A percentile compares a stretch with the other conserved stretches of the same genome.
Conservation (phyloP, 2,888 invertebrate species). For the Pseudoips prasinana region DNA sequence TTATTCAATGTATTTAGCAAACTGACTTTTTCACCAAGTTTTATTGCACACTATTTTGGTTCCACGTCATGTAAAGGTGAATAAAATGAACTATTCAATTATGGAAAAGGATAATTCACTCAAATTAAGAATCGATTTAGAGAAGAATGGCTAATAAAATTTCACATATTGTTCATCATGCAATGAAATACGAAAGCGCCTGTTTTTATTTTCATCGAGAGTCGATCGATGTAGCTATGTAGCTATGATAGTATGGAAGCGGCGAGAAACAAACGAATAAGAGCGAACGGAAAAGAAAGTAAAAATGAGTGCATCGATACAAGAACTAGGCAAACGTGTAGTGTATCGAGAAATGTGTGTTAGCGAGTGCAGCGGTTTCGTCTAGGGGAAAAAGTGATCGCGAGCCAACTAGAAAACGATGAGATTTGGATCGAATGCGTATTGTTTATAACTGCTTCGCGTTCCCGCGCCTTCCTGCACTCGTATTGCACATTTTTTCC, state of each 20-base stretch:
- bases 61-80: too few species aligned
- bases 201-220: conserved; percentile 50
- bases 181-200: conserved; percentile 31
- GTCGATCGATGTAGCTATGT: conserved; percentile 21
- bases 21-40: too few species aligned
- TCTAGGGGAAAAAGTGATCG: conserved; percentile 71
- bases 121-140: too few species aligned
- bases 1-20: too few species aligned
- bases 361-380: conserved; percentile 60
- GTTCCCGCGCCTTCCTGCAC: conserved; percentile 60
- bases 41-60: too few species aligned
- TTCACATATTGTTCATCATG: conserved; percentile 16
- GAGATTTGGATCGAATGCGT: conserved; percentile 49
- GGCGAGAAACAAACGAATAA: conserved; percentile 57
- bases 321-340: conserved; percentile 72
- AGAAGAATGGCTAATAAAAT: too few species aligned
- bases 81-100: too few species aligned
- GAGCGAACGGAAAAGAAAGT: conserved; percentile 81
- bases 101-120: too few species aligned
- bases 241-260: conserved; percentile 36
- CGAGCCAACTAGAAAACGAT: conserved; percentile 61
- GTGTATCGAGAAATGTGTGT: conserved; percentile 59
- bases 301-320: conserved; percentile 77
- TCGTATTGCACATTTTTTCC: conserved; percentile 66
- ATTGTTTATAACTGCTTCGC: conserved; percentile 47